Base-by-base conservation (phyloP, 1,140 invertebrate genomes). In the Drosophila nannoptera region DNA sequence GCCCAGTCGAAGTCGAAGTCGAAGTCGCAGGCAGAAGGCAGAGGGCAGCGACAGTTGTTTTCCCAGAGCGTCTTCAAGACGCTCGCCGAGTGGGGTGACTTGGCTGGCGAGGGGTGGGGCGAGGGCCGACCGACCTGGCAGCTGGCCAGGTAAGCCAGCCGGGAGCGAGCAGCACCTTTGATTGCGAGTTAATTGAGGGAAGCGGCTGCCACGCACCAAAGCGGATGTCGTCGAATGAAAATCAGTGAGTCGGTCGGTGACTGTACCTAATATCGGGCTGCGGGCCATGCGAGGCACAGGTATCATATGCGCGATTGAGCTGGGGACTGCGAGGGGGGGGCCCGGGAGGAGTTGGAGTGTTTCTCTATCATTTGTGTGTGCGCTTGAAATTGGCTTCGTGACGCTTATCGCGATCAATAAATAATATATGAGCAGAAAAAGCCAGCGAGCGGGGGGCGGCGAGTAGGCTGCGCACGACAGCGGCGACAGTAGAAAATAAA, bases 391-490 rank as follows among this genome's bases (percentile, higher is more conserved):
- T 84, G 81, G 81, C 82, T 86, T 86, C 81, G 81, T 86, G 81
- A 77, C 81, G 81, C 81, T 86, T 86, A 86, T 86, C 81, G 77
- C 81, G 81, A 86, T 86, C 81, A 86, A 86, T 86, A 86, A 86
- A 86, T 86, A 86, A 86, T 86, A 81, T 81, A 86, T 77, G 77
- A 87, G 82, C 73, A 54, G 68, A 67, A 68, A 70, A 61, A 40
- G 40, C 40, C 6, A 43, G 40, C 40, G 38, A 48, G 29, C 16
- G 8, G 49, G n/a, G n/a, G n/a, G n/a, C n/a, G n/a, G 14, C 35
- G 7, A 59, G 54, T 54, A 56, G 49, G 55, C 58, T 71, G 69
- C 74, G 77, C 77, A 77, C 77, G 73, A 81, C 77, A 50, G 60
- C 50, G 55, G 76, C 77, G 73, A 81, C 77, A 50, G 60, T 56